Conservation (phyloP, 2,888 invertebrate species). For the Cyaniris semiargus region DNA sequence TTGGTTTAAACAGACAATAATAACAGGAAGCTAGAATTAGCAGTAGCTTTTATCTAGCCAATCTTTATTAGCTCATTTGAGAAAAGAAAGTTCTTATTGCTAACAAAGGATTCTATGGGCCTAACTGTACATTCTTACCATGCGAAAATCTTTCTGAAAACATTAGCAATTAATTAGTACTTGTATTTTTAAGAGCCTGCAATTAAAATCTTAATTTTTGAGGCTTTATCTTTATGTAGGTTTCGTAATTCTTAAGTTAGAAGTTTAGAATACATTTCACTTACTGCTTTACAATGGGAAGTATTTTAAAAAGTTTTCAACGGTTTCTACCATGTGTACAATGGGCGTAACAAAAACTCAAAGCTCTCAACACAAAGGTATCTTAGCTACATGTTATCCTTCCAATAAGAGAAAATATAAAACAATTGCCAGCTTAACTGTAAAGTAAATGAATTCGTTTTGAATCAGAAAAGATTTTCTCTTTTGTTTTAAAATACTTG, state of each 20-base stretch:
- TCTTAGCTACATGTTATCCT: not conserved
- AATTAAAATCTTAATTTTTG: not conserved
- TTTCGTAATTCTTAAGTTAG: not conserved
- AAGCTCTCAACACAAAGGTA: not conserved
- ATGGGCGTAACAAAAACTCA: not conserved
- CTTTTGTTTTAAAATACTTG: not conserved
- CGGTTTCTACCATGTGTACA: no score
- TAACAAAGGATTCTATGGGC: not conserved
- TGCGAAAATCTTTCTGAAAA: not conserved
- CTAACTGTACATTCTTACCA: not conserved
- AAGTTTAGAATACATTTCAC: no score
- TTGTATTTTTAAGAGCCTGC: not conserved
- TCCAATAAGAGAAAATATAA: not conserved
- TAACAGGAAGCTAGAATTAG: not conserved
- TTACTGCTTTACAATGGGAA: not conserved
- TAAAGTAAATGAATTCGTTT: not conserved
- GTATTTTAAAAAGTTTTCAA: no score
- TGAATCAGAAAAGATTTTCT: not conserved
- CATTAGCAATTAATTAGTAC: not conserved
- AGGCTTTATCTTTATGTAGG: not conserved
- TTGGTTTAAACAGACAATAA: not conserved
- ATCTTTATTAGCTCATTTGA: not conserved
- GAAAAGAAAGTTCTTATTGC: not conserved
- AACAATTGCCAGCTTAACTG: no score
- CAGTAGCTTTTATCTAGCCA: not conserved